Evolutionary conservation across 2,888 invertebrate genomes (phyloP), one percentile per base, ranked within the genome.

Genomic region (Volucella bombylans): DNA sequence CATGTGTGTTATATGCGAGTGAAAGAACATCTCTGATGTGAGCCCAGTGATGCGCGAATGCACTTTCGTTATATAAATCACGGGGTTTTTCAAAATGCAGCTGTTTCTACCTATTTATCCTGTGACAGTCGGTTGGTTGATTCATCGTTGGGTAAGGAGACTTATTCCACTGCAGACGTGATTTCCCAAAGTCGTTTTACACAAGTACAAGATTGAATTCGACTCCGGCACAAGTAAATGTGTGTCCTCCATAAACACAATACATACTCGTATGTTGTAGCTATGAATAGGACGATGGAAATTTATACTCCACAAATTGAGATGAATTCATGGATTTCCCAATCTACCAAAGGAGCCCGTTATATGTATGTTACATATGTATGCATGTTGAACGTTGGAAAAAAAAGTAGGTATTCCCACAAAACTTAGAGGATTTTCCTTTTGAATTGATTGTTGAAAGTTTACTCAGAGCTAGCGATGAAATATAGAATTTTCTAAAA

Each of bases 61-160:
- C 83, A 83, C 80, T 80, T 83, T 83, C 80, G 74, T 80, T 83
- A 71, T 83, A 83, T 83, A 80, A 83, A 83, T 83, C 83, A 80
- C 80, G 71, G 62, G 74, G 71, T 79, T 74, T 31, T 78, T 71
- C 65, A 45, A 55, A 74, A 83, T 80, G 83, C 83, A 80, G 83
- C 83, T 80, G 80, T 80, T 71, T 82, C 73, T 54, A 57, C 55
- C 74, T 80, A 80, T 80, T 83, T 80, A 80, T 80, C 65, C 79
- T 55, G 47, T 59, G 41, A 15, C 68, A 31, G 57, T 71, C 14
- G 41, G 61, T 54, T 47, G 31, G 54, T 69, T 50, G 81, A 10
- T 62, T 57, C 59, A 62, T 50, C 55, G 61, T 50, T 82, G 57
- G 71, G 55, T 67, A 31, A 23, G 18, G 18, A n/a, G 67, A 71